These are phyloP conservation scores for Drosophila prosaltans DNA, from an alignment of 1,140 invertebrate species.

Conservation along the genomic window DNA sequence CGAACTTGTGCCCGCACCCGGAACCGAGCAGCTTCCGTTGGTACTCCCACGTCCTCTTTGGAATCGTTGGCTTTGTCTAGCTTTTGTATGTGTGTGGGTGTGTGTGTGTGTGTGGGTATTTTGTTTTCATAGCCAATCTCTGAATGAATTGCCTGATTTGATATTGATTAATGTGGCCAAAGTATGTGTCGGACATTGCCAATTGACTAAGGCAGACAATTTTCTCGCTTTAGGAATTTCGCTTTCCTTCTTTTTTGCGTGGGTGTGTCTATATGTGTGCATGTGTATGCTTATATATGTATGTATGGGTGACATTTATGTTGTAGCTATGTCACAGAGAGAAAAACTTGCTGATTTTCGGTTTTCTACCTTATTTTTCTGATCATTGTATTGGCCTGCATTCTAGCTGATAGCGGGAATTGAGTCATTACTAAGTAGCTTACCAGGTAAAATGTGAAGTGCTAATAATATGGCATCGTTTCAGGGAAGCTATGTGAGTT, in stretches of 20 bases:
- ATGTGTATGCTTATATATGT: neutral
- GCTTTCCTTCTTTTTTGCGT: neutral
- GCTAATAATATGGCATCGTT: constrained; percentile 44
- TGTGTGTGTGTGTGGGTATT: constrained; percentile 29
- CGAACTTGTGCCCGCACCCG: no score
- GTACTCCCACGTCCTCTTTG: no score
- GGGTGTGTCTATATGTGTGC: no score
- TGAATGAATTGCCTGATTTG: constrained; percentile 73
- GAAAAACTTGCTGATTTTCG: constrained; percentile 14
- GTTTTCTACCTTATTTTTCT: neutral
- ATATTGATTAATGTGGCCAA: constrained; percentile 75
- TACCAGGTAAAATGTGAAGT: constrained; percentile 30
- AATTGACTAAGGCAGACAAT: constrained; percentile 40
- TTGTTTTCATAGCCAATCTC: constrained; percentile 51
- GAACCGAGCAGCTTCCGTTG: no score
- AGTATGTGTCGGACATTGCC: constrained; percentile 57
- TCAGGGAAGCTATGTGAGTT: neutral
- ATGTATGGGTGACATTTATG: constrained; percentile 7
- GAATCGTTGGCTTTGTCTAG: neutral
- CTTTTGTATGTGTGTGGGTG: constrained; percentile 1
- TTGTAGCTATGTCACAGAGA: neutral
- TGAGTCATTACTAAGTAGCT: constrained; percentile 39
- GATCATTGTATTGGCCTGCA: constrained; percentile 31
- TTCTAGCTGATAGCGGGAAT: constrained; percentile 40
- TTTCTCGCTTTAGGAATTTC: constrained; percentile 38